Base-by-base conservation (phyloP, 2,888 invertebrate species). In the Cotesia congregata region DNA sequence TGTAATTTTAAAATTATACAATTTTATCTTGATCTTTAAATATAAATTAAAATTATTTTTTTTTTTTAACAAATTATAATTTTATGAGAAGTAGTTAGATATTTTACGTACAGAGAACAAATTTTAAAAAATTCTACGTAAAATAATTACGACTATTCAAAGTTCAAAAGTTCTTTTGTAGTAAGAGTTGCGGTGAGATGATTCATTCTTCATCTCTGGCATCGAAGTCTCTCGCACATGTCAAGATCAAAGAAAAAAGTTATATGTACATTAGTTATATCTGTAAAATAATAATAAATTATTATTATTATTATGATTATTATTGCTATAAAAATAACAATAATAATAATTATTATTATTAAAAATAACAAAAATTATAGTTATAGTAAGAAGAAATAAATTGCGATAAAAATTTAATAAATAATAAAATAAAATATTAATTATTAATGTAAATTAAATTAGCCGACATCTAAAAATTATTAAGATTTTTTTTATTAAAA, bases 91-190 rank as follows among this genome's bases (percentile, higher is more conserved):
- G 50, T 50, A 7, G 12, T 50, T 4, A 12, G 9, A 12, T 12
- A 30, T 50, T 50, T 9, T 9, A 50, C 1, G 12, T 50, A 39
- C 2, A 15, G n/a, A 4, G 17, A 70, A 70, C 30, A 70, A 69
- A 12, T 59, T 70, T 9, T 5, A 20, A 39, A 17, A 5, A 17
- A 5, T 61, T 72, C 7, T 17, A 40, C 7, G 20, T 15, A 39
- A 38, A 39, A 61, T 61, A 60, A n/a, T 61, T 15, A 62, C 61
- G 62, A 40, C 38, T 72, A 39, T 30, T 15, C 71, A 62, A 72
- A 72, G 71, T 72, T 72, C 62, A 72, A 72, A 38, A 72, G 71
- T 72, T 62, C 62, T 39, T 41, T 59, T 39, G 61, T 62, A 62
- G 61, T 62, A 62, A 62, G 71, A 62, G 62, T 70, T 70, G 50